Evolutionary conservation across 1,140 invertebrate species (phyloP).

Genomic region (Sycobia sp.): DNA sequence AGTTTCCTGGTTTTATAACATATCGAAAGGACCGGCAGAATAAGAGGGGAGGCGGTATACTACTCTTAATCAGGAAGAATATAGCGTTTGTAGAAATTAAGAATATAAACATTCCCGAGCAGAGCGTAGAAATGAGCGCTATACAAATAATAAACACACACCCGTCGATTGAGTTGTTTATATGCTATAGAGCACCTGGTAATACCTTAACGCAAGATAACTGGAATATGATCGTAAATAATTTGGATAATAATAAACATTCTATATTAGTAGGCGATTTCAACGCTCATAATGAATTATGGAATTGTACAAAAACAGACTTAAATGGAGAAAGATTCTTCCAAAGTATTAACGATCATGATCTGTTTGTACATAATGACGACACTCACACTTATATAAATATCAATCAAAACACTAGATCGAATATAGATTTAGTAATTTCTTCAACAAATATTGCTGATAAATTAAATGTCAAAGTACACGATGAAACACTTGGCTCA

Average conservation of each 20-base stretch:
- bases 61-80: neutral
- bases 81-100: conserved; percentile 1
- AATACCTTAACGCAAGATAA: neutral
- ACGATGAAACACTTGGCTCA: too few relatives aligned
- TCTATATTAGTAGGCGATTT: neutral
- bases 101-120: neutral
- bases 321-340: too few relatives aligned
- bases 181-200: conserved; percentile 12
- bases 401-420: too few relatives aligned
- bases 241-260: neutral
- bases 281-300: neutral
- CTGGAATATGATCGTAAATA: neutral
- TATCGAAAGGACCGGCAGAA: neutral
- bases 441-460: neutral
- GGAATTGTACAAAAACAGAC: neutral
- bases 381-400: too few relatives aligned
- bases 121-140: neutral
- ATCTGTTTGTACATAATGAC: too few relatives aligned
- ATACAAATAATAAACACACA: conserved; percentile 3
- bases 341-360: too few relatives aligned
- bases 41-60: neutral
- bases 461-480: neutral
- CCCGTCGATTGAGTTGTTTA: conserved; percentile 1
- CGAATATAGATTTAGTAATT: too few relatives aligned
- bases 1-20: neutral